Evolutionary conservation across 2,797 vertebrate species (phyloP).

Genomic region (Oreochromis grahami): DNA sequence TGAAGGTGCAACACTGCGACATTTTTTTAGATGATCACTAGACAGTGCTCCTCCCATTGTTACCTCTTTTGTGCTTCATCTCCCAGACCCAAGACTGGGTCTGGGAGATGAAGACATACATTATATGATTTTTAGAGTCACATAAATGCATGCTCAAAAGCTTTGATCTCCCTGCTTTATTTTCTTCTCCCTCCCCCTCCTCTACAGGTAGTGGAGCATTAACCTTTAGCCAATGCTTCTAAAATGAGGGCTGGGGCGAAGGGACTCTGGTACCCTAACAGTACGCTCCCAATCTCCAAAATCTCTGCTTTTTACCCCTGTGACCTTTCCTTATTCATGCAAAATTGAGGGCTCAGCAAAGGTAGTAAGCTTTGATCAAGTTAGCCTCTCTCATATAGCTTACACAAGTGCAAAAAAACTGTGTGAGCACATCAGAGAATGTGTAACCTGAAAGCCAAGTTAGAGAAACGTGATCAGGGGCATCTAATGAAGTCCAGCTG

Average conservation of each 20-base stretch:
- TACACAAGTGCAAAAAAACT: not conserved
- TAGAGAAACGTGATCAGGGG: not conserved
- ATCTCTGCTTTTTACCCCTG: constrained; percentile 25
- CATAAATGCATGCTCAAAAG: constrained; percentile 31
- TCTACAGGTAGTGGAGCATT: constrained; percentile 55
- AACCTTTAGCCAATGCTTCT: constrained; percentile 67
- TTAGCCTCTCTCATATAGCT: not conserved
- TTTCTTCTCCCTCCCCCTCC: constrained; percentile 1
- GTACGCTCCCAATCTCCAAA: constrained; percentile 15
- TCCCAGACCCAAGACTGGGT: not conserved
- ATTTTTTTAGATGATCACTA: not conserved
- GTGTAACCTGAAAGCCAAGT: not conserved
- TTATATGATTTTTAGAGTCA: constrained; percentile 24
- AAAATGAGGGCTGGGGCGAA: constrained; percentile 59
- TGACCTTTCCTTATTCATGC: constrained; percentile 31
- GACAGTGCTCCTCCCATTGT: not conserved
- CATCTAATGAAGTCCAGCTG: not conserved
- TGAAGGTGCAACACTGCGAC: not conserved
- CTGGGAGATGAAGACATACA: not conserved
- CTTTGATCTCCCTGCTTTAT: constrained; percentile 29
- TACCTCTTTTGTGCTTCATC: not conserved
- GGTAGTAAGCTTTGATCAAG: constrained; percentile 59
- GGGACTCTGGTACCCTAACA: constrained; percentile 50
- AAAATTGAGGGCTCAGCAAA: constrained; percentile 16
- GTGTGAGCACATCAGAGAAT: not conserved